Evolutionary conservation across 1,140 invertebrate genomes (phyloP).

Genomic region (Steinernema feltiae): DNA sequence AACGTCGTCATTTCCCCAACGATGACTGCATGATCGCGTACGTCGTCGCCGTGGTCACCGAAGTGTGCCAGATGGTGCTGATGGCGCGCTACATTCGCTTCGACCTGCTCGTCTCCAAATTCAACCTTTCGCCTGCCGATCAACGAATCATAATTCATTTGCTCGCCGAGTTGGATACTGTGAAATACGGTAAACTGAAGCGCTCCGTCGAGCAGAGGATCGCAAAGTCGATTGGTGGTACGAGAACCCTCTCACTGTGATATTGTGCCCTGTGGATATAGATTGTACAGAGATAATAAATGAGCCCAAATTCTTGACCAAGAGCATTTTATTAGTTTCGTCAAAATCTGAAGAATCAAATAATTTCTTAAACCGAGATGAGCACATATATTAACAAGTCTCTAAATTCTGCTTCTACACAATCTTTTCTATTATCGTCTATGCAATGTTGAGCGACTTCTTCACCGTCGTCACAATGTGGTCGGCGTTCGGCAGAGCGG

Average conservation of each 20-base stretch:
- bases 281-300: too few relatives aligned
- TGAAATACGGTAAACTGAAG: slow-evolving; percentile 1
- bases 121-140: background rate
- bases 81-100: background rate
- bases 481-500: slow-evolving; percentile 70
- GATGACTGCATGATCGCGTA: background rate
- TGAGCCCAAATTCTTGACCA: too few relatives aligned
- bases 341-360: too few relatives aligned
- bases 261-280: too few relatives aligned
- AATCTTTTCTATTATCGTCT: background rate
- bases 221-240: background rate
- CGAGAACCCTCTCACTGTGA: background rate
- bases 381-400: background rate
- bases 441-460: slow-evolving; percentile 63
- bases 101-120: background rate
- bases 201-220: background rate
- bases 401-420: background rate
- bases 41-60: background rate
- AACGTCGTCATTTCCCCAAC: background rate
- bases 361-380: background rate
- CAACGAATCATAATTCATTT: background rate
- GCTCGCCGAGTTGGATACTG: background rate
- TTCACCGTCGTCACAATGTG: slow-evolving; percentile 66
- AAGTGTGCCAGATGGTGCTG: background rate
- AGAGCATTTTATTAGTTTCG: too few relatives aligned